Base-by-base conservation (phyloP, 35 echinoderm and acorn worm genomes). In the Patiria miniata region DNA sequence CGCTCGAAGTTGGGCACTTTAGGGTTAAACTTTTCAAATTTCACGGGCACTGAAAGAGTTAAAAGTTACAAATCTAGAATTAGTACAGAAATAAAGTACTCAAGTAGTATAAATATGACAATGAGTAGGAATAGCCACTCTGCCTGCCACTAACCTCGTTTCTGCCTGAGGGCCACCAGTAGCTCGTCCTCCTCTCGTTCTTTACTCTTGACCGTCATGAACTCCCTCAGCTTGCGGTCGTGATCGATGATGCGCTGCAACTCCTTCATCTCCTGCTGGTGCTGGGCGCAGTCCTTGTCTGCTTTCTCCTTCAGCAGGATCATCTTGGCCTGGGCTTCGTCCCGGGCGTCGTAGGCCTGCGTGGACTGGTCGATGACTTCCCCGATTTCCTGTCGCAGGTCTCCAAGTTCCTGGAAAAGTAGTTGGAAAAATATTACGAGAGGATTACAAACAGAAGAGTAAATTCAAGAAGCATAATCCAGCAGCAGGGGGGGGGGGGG, bases 321-420 rank as follows among this genome's bases (percentile, higher is more conserved):
- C 89, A 99, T 99, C 87, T 99, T 99, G 39, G 93, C 96, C 87
- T 99, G 96, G 34, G 96, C 96, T 81, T 99, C 96, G 78, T 99
- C 96, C 50, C 96, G 50, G 2, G 76, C 29, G 59, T 99, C 96
- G 58, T 99, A 99, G 14, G 96, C 96, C 39, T 94, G 92, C 19
- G 96, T 99, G 8, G 96, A 99, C 83, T 99, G 96, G 83, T 99
- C 96, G 21, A 99, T 99, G 10, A 99, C 96, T 69, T 99, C 96
- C 34, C 96, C 96, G 36, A 95, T 94, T 37, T 94, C 85, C 78
- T 94, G 88, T 14, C 92, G 85, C 19, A 92, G 47, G 15, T 99
- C 96, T 23, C 81, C 37, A 68, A 81, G 87, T 83, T 99, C 96
- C 93, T 95, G n/a, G 17, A 80, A 47, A 47, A 47, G 4, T 47